Conservation (phyloP, 2,113 vertebrate genomes). For the Phrynosoma blainvillii region DNA sequence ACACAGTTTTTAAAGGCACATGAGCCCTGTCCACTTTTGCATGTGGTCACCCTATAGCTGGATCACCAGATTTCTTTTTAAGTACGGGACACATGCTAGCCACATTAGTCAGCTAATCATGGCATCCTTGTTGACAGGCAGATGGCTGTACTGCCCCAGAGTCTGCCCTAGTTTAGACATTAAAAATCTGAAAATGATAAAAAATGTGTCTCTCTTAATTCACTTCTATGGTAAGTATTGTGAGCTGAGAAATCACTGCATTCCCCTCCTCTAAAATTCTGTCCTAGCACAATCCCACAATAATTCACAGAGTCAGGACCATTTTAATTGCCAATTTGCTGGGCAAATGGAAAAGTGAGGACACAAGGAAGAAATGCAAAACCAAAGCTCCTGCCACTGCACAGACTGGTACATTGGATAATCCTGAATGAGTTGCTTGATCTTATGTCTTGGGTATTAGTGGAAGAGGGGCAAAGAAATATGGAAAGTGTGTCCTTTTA, state of each 20-base stretch:
- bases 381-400: background rate
- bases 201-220: background rate
- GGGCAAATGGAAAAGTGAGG: background rate
- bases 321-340: background rate
- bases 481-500: background rate
- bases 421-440: background rate
- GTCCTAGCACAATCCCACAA: background rate
- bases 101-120: background rate
- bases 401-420: background rate
- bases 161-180: background rate
- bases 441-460: background rate
- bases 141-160: slow-evolving; percentile 8
- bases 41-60: background rate
- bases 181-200: background rate
- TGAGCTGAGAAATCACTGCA: background rate
- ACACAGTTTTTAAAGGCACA: too few species aligned
- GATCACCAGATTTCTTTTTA: background rate
- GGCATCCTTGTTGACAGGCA: background rate
- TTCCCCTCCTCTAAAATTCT: background rate
- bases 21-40: background rate
- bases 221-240: background rate
- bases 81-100: background rate
- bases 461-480: background rate
- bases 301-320: background rate
- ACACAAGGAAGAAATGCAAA: background rate